These are phyloP conservation scores for Caenorhabditis tropicalis DNA, from an alignment of 1,140 invertebrate species.

Conservation along the genomic window DNA sequence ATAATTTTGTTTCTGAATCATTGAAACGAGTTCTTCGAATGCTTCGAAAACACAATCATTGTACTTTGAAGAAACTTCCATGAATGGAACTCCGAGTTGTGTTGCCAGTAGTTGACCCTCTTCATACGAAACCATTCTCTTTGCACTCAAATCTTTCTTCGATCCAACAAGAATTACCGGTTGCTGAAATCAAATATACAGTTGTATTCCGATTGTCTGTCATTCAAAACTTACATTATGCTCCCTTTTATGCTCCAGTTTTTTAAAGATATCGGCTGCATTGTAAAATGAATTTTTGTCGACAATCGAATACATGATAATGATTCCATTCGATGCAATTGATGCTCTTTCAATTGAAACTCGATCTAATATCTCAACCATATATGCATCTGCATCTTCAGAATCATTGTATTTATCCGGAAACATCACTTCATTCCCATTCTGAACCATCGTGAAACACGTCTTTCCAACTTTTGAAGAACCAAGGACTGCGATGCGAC, in stretches of 20 bases:
- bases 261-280: constrained; percentile 13
- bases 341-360: constrained; percentile 4
- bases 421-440: constrained; percentile 36
- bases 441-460: constrained; percentile 27
- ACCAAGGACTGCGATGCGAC: background rate
- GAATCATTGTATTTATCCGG: background rate
- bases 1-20: constrained; percentile 25
- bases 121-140: background rate
- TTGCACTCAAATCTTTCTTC: background rate
- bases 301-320: constrained; percentile 20
- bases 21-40: background rate
- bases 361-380: constrained; percentile 15
- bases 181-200: background rate
- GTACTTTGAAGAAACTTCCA: background rate
- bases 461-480: constrained; percentile 12
- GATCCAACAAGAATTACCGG: constrained; percentile 13
- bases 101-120: background rate
- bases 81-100: background rate
- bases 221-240: constrained; percentile 36
- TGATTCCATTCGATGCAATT: constrained; percentile 2
- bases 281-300: constrained; percentile 1
- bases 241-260: background rate
- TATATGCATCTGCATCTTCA: constrained; percentile 13
- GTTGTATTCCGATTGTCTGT: too few relatives aligned
- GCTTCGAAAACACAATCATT: constrained; percentile 21